Evolutionary conservation across 2,888 invertebrate species (phyloP), one percentile per base, ranked within the genome.

Genomic region (Meteorus colon): DNA sequence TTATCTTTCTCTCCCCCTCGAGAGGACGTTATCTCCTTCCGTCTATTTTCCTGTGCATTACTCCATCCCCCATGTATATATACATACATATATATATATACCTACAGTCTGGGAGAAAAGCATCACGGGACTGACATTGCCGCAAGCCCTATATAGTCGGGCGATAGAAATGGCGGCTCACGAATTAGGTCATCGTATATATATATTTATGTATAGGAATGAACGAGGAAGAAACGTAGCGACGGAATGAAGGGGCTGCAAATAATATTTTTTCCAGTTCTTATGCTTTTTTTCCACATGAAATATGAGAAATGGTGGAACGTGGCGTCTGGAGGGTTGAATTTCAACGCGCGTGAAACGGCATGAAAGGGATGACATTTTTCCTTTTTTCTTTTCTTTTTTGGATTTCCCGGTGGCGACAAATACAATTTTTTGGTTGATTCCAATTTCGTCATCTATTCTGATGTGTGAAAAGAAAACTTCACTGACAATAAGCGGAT

Each of bases 111-210:
- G 55, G 59, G 37, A n/a, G 37, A 16, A 16, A 27, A 59, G 24
- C 41, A 24, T 19, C 55, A 70, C 55, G 70, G 55, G 55, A 70
- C 59, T 70, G 70, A 60, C 70, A 70, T 70, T 29, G 70, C 70
- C 60, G 70, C 70, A 60, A 70, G 70, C 60, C 41, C 2, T 55
- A 55, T 55, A 37, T 37, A 70, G 37, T 55, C 31, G 41, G 29
- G 70, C 60, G 70, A 70, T 70, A 70, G 70, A 59, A 70, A 70
- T 70, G 70, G 70, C 60, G 70, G 70, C 70, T 27, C 16, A n/a
- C 31, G 70, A 70, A 70, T 70, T 62, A 60, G 70, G 70, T 70
- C 70, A 70, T 27, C 19, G 6, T 55, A n/a, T 48, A 55, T 19
- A 55, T 48, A 24, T 19, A 55, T 55, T 34, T 34, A 8, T 34